phyloP scores from a whole-genome alignment of 2,113 vertebrate genomes.

The Acanthochromis polyacanthus region DNA sequence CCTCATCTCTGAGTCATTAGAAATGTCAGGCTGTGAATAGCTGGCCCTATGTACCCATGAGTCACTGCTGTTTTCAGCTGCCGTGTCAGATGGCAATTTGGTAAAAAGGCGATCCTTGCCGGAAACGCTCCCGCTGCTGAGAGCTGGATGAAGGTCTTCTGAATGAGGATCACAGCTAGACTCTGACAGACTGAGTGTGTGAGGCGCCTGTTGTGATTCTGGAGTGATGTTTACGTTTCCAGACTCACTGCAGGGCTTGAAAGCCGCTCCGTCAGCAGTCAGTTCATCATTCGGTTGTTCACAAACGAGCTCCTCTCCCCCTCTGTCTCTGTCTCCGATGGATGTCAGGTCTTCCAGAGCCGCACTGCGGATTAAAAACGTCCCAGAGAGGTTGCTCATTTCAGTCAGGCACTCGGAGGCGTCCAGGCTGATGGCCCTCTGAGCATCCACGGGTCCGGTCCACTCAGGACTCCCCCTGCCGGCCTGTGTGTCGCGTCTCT shows the following conservation, averaged over 20 bases:
- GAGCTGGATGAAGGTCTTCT: constrained; percentile 11
- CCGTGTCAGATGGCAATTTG: constrained; percentile 20
- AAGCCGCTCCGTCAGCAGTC: constrained; percentile 16
- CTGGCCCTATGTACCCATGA: constrained; percentile 31
- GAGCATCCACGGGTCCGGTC: constrained; percentile 43
- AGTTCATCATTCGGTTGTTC: constrained; percentile 11
- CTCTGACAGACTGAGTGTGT: not conserved
- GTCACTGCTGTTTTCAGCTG: constrained; percentile 50
- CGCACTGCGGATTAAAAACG: constrained; percentile 69
- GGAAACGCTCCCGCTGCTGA: constrained; percentile 8
- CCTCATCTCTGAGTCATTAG: constrained; percentile 56
- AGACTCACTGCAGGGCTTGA: constrained; percentile 3
- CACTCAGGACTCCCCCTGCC: constrained; percentile 55
- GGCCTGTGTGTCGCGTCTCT: constrained; percentile 27
- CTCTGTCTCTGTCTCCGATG: constrained; percentile 58
- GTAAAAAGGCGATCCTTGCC: constrained; percentile 11
- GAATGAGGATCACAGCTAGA: not conserved
- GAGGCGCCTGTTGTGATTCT: constrained; percentile 15
- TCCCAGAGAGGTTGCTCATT: constrained; percentile 38
- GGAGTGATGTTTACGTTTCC: not conserved
- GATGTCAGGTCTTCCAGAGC: constrained; percentile 81
- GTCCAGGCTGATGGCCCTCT: constrained; percentile 75
- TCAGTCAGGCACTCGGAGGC: constrained; percentile 68
- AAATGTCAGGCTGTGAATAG: constrained; percentile 54
- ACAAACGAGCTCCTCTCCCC: constrained; percentile 3